Base-by-base conservation (phyloP, 2,113 vertebrate genomes). In the Nibea coibor region DNA sequence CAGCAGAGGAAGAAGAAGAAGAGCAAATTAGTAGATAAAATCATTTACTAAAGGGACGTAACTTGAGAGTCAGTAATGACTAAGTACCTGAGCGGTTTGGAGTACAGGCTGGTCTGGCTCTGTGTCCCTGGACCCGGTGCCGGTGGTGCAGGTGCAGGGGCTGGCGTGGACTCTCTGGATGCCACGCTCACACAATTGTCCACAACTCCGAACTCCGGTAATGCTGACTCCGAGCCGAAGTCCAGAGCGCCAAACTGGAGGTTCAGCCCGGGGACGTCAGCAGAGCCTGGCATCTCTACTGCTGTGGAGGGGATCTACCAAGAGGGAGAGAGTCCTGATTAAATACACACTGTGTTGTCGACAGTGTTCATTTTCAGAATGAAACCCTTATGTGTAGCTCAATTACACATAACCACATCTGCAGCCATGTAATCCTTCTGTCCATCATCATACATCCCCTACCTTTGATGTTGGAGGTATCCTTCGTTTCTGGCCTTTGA, bases 241-340 rank as follows among this genome's bases (percentile, higher is more conserved):
- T 99, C 97, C 53, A 99, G 85, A 26, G 98, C 97, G 48, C 98
- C 98, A 86, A 99, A 99, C 88, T 99, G 98, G 87, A 99, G 96
- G 88, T 99, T 98, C 74, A 99, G 94, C 45, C 96, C 97, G 0
- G 96, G 96, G 57, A 99, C 80, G 22, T 99, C 97, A 9, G 97
- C 92, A 19, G 97, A 96, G 70, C 97, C 97, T 15, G 98, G 97
- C 98, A 99, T 99, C 92, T 99, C 97, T 76, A 99, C 98, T 4
- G 98, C 98, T 39, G 97, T 97, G 51, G 95, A 94, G 66, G 98
- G 97, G 83, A 97, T 97, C 97, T 99, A 81, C 15, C n/a, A 51
- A 16, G 20, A 43, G 0, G 3, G 3, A 42, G 5, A 11, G 12
- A 42, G 11, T 2, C 31, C 26, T 43, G 15, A n/a, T 6, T 11